Evolutionary conservation across 2,113 vertebrate genomes (phyloP).

Genomic region (Beaufortia kweichowensis): DNA sequence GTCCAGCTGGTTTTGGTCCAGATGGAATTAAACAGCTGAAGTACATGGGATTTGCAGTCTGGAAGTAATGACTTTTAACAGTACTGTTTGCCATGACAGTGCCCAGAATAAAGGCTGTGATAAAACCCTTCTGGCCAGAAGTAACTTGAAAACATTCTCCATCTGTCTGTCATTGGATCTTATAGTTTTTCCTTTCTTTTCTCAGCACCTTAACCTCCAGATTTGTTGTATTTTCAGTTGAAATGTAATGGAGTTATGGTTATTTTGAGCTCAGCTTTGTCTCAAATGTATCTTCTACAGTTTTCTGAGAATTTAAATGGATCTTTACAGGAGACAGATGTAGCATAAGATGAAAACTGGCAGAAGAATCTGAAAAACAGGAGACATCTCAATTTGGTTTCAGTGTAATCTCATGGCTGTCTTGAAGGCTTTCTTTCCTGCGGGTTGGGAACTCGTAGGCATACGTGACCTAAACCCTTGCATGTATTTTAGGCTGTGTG

Average conservation of each 20-base stretch:
- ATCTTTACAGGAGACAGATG: too few species aligned
- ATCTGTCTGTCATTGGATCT: neutral
- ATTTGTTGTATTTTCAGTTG: neutral
- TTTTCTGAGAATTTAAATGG: too few species aligned
- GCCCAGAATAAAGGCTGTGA: constrained; percentile 29
- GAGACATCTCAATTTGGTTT: too few species aligned
- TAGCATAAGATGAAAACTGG: too few species aligned
- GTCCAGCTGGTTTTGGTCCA: constrained; percentile 58
- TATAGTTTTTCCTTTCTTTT: neutral
- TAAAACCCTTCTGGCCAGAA: constrained; percentile 11
- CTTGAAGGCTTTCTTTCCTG: neutral
- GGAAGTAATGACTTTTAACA: constrained; percentile 52
- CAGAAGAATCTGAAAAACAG: too few species aligned
- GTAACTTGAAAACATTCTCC: neutral
- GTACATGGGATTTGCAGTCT: constrained; percentile 31
- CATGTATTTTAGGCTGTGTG: constrained; percentile 32
- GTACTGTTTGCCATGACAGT: constrained; percentile 56
- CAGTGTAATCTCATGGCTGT: neutral
- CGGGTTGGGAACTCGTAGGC: neutral
- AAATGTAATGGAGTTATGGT: too few species aligned
- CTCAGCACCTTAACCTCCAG: neutral
- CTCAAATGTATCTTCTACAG: too few species aligned
- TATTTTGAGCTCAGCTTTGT: too few species aligned
- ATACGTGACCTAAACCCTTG: neutral
- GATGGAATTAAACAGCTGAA: constrained; percentile 50